These are phyloP conservation scores for Metallyticus violacea DNA, from an alignment of 2,888 invertebrate species.

Conservation along the genomic window DNA sequence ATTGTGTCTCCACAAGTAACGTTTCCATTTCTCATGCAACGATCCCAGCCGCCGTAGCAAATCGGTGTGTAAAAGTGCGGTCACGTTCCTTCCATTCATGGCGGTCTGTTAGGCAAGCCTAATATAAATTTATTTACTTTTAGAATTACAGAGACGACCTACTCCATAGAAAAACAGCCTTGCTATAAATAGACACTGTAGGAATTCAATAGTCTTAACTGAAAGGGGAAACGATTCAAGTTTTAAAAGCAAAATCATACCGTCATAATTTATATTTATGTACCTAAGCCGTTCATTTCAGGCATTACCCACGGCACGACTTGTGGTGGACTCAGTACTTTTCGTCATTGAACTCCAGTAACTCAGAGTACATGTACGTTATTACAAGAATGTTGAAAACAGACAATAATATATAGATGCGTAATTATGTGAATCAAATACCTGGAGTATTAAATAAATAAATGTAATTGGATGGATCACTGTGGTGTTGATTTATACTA, in stretches of 20 bases:
- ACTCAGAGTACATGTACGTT: too few relatives aligned
- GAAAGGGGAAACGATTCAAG: neutral
- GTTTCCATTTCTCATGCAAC: neutral
- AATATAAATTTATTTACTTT: neutral
- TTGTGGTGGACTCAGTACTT: too few relatives aligned
- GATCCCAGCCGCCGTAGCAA: neutral
- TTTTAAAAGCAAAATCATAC: neutral
- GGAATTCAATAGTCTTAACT: too few relatives aligned
- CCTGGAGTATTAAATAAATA: too few relatives aligned
- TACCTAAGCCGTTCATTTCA: neutral
- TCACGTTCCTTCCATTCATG: neutral
- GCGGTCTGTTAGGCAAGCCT: neutral
- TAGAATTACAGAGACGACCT: neutral
- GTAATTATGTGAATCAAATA: too few relatives aligned
- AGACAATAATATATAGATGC: too few relatives aligned
- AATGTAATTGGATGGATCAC: too few relatives aligned
- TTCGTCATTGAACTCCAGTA: too few relatives aligned
- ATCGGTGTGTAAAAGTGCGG: neutral
- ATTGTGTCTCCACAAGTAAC: neutral
- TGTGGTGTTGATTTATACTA: too few relatives aligned
- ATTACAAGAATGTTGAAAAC: too few relatives aligned
- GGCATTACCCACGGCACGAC: too few relatives aligned
- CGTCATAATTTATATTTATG: neutral
- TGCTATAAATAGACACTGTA: neutral
- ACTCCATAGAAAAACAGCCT: neutral